Evolutionary conservation across 1,140 invertebrate species (phyloP), one percentile per base, ranked within the genome.

Genomic region (Drosophila ercepeae): DNA sequence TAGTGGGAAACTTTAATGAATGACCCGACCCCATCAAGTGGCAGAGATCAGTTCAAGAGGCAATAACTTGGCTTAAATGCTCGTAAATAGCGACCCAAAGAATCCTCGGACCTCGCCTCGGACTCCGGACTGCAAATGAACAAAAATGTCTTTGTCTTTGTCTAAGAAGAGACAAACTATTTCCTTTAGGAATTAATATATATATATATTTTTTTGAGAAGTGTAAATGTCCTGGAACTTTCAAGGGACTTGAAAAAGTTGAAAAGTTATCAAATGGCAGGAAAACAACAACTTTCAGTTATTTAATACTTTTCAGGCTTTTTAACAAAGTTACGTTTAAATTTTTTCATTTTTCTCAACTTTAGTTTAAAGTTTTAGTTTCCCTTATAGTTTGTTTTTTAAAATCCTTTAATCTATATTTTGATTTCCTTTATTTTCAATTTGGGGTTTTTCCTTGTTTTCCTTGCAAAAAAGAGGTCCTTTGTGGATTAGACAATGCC

Each of bases 401-500:
- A n/a, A n/a, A 32, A 32, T 32, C 9, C 9, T 11, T 32, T 9
- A 11, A 29, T 29, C 3, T 29, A 29, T 0, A 8, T 0, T 29
- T 29, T 29, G 21, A 21, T 21, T 21, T 21, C 21, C 4, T 4
- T 4, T 2, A 21, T 21, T 32, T 32, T 32, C 29, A 32, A 32
- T 36, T 36, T 36, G n/a, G n/a, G n/a, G n/a, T 13, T 4, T 36
- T 36, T 36, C 34, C 4, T 11, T 36, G 34, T 29, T 3, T n/a
- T n/a, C n/a, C n/a, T 6, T 14, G 14, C 21, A 25, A 29, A 42
- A 23, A 3, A 55, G 19, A n/a, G 60, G 21, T 42, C 69, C 69
- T 75, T 83, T 84, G 79, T 83, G 44, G 61, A n/a, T 55, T 63
- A 60, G 65, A 83, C 79, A 83, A 83, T 75, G 72, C 57, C 49